Evolutionary conservation across 2,888 invertebrate genomes (phyloP), one percentile per base, ranked within the genome.

Genomic region (Pedicia rivosa): DNA sequence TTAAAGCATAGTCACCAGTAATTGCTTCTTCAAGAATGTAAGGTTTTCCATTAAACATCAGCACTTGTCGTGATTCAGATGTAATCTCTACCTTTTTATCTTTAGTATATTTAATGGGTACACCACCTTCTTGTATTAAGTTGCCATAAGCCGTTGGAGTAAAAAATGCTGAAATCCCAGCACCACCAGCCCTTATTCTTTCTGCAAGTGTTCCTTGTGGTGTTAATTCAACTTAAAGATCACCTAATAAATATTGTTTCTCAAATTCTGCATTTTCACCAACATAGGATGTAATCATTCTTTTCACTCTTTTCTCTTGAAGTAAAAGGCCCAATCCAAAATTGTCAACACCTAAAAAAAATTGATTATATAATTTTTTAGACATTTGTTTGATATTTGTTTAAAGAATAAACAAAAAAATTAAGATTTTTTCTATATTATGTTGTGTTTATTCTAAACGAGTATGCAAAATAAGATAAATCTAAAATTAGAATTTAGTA

Each of bases 201-300:
- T 98, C 97, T 1, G 97, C 97, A 41, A 98, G 62, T 1, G 97
- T 97, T 12, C 97, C 95, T 77, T 95, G 95, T 6, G 95, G 95
- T 10, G 81, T 82, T 10, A 83, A 54, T 55, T 83, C 83, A 3
- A 97, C 78, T 64, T 97, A 94, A 43, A 98, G 61, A 59, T 97
- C 86, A 5, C 98, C 98, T 43, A 64, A 68, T 38, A 99, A 65
- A 62, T 86, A 99, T 55, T 97, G 97, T 44, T 82, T 72, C 54
- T 92, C 95, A 63, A 99, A 90, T 62, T 95, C 95, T 6, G 79
- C 82, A 71, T 99, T 99, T 65, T 98, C 98, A 8, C 98, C 98
- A 24, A 99, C 95, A 67, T 98, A 99, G 0, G 97, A 97, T 1
- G 91, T 71, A 47, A 99, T 88, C 78, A 99, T 90, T 47, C 92